Evolutionary conservation across 2,797 vertebrate genomes (phyloP).

Genomic region (Thaleichthys pacificus): DNA sequence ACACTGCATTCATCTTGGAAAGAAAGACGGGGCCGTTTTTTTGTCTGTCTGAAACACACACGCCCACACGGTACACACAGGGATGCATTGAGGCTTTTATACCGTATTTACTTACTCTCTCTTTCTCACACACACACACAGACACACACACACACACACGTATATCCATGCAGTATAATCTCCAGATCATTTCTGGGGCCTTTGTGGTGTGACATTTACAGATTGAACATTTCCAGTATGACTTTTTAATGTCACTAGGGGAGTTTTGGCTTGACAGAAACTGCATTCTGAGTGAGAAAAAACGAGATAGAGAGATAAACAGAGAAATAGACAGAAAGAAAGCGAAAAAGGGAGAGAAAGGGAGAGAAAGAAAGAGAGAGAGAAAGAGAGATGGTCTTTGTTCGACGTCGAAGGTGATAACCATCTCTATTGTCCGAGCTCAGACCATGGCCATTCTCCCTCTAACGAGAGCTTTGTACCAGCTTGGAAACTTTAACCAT

Average conservation of each 20-base stretch:
- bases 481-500: slow-evolving; percentile 22
- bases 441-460: neutral
- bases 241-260: slow-evolving; percentile 39
- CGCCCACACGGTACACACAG: slow-evolving; percentile 2
- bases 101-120: neutral
- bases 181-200: slow-evolving; percentile 20
- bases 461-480: slow-evolving; percentile 1
- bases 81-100: neutral
- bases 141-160: neutral
- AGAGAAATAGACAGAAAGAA: neutral
- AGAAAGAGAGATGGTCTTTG: neutral
- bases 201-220: slow-evolving; percentile 40
- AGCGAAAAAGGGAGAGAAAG: neutral
- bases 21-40: slow-evolving; percentile 27
- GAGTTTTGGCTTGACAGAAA: slow-evolving; percentile 42
- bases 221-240: slow-evolving; percentile 28
- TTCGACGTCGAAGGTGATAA: slow-evolving; percentile 39
- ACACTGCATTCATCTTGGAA: slow-evolving; percentile 4
- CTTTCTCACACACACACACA: neutral
- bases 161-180: neutral
- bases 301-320: neutral
- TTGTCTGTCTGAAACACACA: slow-evolving; percentile 17
- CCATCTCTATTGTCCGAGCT: slow-evolving; percentile 27
- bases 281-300: neutral
- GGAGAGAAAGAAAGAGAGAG: neutral